A percentile compares a stretch with the other conserved stretches of the same genome.
These are phyloP conservation scores for Passer domesticus DNA, from an alignment of 2,113 vertebrate genomes.

Conservation along the genomic window DNA sequence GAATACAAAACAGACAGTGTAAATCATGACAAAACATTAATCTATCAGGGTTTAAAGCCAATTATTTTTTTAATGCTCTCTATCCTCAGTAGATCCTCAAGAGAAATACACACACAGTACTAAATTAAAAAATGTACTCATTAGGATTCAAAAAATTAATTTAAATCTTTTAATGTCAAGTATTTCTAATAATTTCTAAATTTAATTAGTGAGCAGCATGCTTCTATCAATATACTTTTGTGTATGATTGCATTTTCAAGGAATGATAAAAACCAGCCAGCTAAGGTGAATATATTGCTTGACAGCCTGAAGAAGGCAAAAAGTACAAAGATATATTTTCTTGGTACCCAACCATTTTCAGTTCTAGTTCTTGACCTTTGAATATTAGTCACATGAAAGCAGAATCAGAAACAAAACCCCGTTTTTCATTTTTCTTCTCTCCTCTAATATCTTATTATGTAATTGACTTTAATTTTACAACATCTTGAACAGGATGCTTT, in stretches of 20 bases:
- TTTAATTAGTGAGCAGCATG: slow-evolving; percentile 56
- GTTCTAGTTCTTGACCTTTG: neutral
- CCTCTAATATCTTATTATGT: neutral
- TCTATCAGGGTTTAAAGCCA: slow-evolving; percentile 67
- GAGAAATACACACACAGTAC: slow-evolving; percentile 40
- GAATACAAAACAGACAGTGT: slow-evolving; percentile 52
- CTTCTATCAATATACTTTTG: slow-evolving; percentile 28
- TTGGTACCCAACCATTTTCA: neutral
- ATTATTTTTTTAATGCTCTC: slow-evolving; percentile 70
- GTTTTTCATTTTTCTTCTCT: neutral
- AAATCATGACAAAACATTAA: slow-evolving; percentile 63
- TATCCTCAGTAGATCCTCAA: slow-evolving; percentile 46
- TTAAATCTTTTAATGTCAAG: slow-evolving; percentile 64
- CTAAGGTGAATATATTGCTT: neutral
- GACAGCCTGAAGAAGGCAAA: neutral
- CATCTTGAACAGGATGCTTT: neutral
- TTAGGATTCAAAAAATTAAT: slow-evolving; percentile 62
- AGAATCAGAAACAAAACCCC: neutral
- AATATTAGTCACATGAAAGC: neutral
- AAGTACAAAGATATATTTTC: neutral
- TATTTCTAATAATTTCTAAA: slow-evolving; percentile 68
- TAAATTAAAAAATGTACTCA: slow-evolving; percentile 12
- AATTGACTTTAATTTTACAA: neutral
- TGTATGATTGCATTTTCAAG: slow-evolving; percentile 39
- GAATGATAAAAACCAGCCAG: neutral